A percentile compares a stretch with the other conserved stretches of the same genome.
phyloP scores from a whole-genome alignment of 2,797 vertebrate genomes.

The Miichthys miiuy region DNA sequence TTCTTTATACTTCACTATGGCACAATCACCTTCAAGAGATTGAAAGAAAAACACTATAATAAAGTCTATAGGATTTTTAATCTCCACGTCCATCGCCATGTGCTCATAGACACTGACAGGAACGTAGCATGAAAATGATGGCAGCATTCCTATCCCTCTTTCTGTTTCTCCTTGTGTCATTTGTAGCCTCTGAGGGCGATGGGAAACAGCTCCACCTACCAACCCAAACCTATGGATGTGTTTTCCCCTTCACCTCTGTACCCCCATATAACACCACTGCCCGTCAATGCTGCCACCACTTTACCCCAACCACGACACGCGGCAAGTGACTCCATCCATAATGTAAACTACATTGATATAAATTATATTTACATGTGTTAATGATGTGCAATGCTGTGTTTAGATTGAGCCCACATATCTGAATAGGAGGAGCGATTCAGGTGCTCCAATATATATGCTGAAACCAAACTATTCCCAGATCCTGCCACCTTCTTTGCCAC shows the following conservation, averaged over 20 bases:
- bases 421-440: slow-evolving; percentile 45
- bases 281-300: slow-evolving; percentile 27
- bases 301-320: slow-evolving; percentile 51
- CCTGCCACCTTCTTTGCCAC: slow-evolving; percentile 18
- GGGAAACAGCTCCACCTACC: slow-evolving; percentile 49
- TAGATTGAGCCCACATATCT: slow-evolving; percentile 55
- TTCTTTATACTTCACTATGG: not conserved
- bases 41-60: not conserved
- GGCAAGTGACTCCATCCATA: slow-evolving; percentile 38
- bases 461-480: slow-evolving; percentile 47
- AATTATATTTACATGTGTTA: slow-evolving; percentile 1
- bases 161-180: slow-evolving; percentile 24
- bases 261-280: slow-evolving; percentile 50
- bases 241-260: slow-evolving; percentile 54
- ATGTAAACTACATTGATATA: not conserved
- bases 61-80: slow-evolving; percentile 6
- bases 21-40: not conserved
- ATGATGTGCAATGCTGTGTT: slow-evolving; percentile 27
- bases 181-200: slow-evolving; percentile 54
- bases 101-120: slow-evolving; percentile 19
- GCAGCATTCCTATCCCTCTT: slow-evolving; percentile 22
- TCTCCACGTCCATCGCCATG: slow-evolving; percentile 6
- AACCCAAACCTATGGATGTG: slow-evolving; percentile 52
- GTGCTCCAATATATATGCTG: slow-evolving; percentile 26
- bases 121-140: slow-evolving; percentile 17